These are phyloP conservation scores for Enteromius argenteus DNA, from an alignment of 2,797 vertebrate species.

Conservation along the genomic window DNA sequence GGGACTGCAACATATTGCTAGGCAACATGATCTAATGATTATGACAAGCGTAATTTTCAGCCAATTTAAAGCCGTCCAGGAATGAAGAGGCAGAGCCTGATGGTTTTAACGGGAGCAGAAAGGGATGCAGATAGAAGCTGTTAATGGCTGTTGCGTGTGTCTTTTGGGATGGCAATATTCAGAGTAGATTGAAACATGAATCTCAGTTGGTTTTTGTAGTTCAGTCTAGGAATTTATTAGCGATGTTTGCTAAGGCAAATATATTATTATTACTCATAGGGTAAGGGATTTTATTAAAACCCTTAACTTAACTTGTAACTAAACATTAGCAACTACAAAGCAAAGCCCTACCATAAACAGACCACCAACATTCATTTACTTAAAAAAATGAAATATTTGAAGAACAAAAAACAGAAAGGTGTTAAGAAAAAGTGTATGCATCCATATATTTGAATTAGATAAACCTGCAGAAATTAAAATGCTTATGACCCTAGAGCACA, in stretches of 20 bases:
- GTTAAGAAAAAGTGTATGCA: background rate
- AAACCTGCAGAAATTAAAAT: background rate
- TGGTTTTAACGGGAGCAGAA: slow-evolving; percentile 49
- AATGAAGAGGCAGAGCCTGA: slow-evolving; percentile 63
- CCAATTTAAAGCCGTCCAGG: slow-evolving; percentile 67
- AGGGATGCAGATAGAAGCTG: slow-evolving; percentile 40
- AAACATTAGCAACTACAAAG: background rate
- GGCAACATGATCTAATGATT: slow-evolving; percentile 71
- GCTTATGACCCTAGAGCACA: background rate
- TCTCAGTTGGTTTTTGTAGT: background rate
- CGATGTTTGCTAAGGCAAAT: background rate
- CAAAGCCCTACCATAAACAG: background rate
- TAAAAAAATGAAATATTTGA: background rate
- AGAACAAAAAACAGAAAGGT: background rate
- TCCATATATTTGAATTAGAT: background rate
- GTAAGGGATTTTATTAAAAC: background rate
- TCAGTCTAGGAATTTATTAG: background rate
- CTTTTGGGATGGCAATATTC: slow-evolving; percentile 43
- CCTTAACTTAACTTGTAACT: background rate
- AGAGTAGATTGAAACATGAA: slow-evolving; percentile 44
- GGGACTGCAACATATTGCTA: slow-evolving; percentile 62
- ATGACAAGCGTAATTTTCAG: slow-evolving; percentile 70
- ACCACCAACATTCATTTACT: background rate
- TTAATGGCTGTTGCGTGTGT: slow-evolving; percentile 63
- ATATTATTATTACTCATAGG: background rate